phyloP scores from a whole-genome alignment of 1,140 invertebrate species.

The Calosoma granatense region DNA sequence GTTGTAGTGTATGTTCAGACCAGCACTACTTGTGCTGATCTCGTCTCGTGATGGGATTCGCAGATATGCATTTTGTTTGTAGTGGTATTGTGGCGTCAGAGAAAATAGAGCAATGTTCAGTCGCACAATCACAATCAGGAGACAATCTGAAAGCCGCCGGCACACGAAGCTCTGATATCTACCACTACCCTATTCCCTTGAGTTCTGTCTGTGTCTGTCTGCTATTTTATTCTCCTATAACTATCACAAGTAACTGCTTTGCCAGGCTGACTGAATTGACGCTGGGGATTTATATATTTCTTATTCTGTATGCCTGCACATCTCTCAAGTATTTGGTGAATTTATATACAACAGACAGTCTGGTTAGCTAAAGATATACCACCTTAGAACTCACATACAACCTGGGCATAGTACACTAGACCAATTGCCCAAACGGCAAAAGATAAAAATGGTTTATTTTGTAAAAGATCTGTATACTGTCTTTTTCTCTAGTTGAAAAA shows the following conservation, averaged over 20 bases:
- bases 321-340: background rate
- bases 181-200: background rate
- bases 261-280: too few species aligned
- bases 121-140: background rate
- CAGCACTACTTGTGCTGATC: too few species aligned
- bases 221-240: background rate
- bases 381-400: background rate
- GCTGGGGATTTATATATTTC: background rate
- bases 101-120: background rate
- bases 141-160: background rate
- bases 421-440: too few species aligned
- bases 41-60: background rate
- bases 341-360: too few species aligned
- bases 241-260: too few species aligned
- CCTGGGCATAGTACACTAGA: background rate
- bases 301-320: background rate
- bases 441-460: too few species aligned
- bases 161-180: background rate
- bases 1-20: too few species aligned
- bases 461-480: too few species aligned
- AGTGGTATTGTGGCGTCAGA: background rate
- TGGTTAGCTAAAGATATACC: too few species aligned
- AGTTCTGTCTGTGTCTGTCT: background rate
- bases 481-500: too few species aligned
- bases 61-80: background rate